Evolutionary conservation across 1,140 invertebrate genomes (phyloP).

Genomic region (Megalopta genalis): DNA sequence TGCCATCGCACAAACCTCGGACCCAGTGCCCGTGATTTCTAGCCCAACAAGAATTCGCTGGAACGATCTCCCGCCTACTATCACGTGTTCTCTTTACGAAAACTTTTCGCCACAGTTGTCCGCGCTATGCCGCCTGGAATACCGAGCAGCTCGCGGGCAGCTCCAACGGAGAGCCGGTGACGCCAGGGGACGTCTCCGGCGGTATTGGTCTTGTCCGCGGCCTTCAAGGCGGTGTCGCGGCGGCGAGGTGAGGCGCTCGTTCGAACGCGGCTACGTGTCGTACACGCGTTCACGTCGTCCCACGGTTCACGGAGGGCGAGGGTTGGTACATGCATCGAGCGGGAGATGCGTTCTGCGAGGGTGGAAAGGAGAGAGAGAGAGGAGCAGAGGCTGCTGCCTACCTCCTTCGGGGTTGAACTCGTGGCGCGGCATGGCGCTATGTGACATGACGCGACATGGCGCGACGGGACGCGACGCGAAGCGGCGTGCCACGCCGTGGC

Average conservation of each 20-base stretch:
- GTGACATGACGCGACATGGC: neutral
- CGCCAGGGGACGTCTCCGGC: no score
- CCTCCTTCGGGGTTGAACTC: neutral
- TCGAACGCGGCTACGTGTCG: neutral
- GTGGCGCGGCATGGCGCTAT: slow-evolving; percentile 9
- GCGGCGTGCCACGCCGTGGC: slow-evolving; percentile 22
- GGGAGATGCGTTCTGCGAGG: neutral
- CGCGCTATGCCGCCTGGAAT: no score
- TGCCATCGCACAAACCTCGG: no score
- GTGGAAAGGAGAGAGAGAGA: neutral
- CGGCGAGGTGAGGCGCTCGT: neutral
- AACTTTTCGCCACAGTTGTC: no score
- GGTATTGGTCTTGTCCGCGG: neutral
- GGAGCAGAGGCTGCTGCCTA: neutral
- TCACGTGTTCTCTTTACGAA: no score
- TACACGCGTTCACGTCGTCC: neutral
- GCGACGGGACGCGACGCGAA: slow-evolving; percentile 13
- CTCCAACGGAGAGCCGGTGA: no score
- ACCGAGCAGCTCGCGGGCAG: no score
- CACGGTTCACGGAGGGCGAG: neutral
- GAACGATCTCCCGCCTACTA: no score
- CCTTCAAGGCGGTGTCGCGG: neutral
- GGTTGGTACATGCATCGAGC: neutral
- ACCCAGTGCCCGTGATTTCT: no score
- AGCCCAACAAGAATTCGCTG: no score